phyloP scores from a whole-genome alignment of 1,140 invertebrate genomes.

The Asobara japonica region DNA sequence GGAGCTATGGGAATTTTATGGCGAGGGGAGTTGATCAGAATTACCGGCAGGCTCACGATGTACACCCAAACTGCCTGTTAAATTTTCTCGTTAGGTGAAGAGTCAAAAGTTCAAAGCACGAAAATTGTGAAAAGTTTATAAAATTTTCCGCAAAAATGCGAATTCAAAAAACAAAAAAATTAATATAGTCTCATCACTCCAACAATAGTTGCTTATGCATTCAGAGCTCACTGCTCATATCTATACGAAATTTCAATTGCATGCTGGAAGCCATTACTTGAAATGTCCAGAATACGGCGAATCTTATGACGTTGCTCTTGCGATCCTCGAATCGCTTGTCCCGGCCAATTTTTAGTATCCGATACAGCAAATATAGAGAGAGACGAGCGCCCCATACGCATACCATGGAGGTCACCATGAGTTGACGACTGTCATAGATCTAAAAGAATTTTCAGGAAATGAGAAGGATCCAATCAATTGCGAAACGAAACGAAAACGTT shows the following conservation, averaged over 20 bases:
- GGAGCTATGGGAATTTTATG: constrained; percentile 79
- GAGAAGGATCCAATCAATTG: too few relatives aligned
- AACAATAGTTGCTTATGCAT: too few relatives aligned
- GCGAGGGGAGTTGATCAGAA: constrained; percentile 89
- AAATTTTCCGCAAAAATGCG: too few relatives aligned
- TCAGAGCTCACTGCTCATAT: too few relatives aligned
- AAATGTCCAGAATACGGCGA: constrained; percentile 92
- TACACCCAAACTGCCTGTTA: constrained; percentile 95
- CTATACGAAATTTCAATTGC: not conserved
- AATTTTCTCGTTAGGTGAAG: too few relatives aligned
- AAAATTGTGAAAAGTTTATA: not conserved
- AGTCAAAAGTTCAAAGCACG: constrained; percentile 4
- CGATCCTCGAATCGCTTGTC: constrained; percentile 92
- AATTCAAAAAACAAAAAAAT: too few relatives aligned
- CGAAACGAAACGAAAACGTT: too few relatives aligned
- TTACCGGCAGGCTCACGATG: constrained; percentile 88
- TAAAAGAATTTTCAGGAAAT: constrained; percentile 55
- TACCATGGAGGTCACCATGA: constrained; percentile 87
- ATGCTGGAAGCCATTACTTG: constrained; percentile 69
- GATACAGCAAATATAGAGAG: constrained; percentile 86
- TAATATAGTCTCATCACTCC: too few relatives aligned
- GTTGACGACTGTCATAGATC: constrained; percentile 85
- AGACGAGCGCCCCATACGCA: constrained; percentile 87
- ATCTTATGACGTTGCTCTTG: constrained; percentile 84
- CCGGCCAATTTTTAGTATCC: constrained; percentile 88